phyloP scores from a whole-genome alignment of 2,797 vertebrate genomes.

The Thaleichthys pacificus region DNA sequence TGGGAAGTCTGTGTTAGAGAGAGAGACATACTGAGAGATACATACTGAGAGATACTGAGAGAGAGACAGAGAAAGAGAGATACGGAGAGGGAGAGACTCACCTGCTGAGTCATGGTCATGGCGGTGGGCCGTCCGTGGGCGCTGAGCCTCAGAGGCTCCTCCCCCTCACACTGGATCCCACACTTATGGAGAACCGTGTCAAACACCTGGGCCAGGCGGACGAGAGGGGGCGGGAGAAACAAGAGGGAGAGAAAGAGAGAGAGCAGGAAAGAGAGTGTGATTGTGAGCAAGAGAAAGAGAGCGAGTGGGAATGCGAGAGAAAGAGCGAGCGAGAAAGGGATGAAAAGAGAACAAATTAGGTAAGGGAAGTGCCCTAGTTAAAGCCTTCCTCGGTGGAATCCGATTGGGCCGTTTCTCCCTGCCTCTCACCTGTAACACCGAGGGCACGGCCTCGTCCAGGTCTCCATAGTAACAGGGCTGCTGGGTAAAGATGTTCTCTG shows the following conservation, averaged over 20 bases:
- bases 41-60: background rate
- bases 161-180: background rate
- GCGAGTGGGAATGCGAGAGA: background rate
- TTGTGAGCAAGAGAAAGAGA: background rate
- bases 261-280: background rate
- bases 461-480: constrained; percentile 91
- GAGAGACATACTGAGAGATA: background rate
- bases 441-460: constrained; percentile 86
- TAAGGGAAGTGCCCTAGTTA: background rate
- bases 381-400: background rate
- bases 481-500: constrained; percentile 92
- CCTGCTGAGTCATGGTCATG: no score
- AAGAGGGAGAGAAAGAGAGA: constrained; percentile 11
- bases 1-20: background rate
- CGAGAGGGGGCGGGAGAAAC: background rate
- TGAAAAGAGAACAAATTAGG: background rate
- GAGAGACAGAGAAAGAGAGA: background rate
- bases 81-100: background rate
- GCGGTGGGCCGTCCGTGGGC: no score
- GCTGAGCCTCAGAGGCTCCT: no score
- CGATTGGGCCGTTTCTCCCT: background rate
- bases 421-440: constrained; percentile 83
- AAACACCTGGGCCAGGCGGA: background rate
- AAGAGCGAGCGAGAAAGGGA: background rate
- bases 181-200: background rate